A percentile compares a stretch with the other conserved stretches of the same genome.
These are phyloP conservation scores for Ptilodon capucinus DNA, from an alignment of 2,888 invertebrate species.

Conservation along the genomic window DNA sequence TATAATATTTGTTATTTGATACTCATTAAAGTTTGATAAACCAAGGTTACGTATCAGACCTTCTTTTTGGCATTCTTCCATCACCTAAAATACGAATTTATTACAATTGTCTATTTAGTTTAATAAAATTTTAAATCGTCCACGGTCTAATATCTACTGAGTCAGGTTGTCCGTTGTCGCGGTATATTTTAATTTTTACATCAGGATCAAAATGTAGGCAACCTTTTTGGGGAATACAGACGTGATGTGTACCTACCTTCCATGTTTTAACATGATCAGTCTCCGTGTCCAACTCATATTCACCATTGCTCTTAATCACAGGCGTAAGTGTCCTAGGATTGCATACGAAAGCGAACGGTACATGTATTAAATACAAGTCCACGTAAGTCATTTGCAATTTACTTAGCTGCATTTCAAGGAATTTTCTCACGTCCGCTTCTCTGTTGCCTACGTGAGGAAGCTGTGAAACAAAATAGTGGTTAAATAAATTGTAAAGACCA, in stretches of 20 bases:
- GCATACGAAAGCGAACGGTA: slow-evolving; percentile 86
- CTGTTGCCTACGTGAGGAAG: slow-evolving; percentile 87
- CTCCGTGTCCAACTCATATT: slow-evolving; percentile 81
- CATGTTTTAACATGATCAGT: slow-evolving; percentile 87
- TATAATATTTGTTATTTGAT: slow-evolving; percentile 85
- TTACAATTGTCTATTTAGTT: not conserved
- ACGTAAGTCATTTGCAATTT: slow-evolving; percentile 86
- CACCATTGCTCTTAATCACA: slow-evolving; percentile 81
- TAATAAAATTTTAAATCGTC: too few relatives aligned
- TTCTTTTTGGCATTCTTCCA: slow-evolving; percentile 86
- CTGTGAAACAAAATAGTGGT: slow-evolving; percentile 56
- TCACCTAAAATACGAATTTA: slow-evolving; percentile 70
- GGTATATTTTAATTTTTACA: too few relatives aligned
- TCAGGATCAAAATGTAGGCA: too few relatives aligned
- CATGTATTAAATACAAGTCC: slow-evolving; percentile 90
- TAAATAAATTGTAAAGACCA: not conserved
- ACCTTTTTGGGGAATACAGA: not conserved
- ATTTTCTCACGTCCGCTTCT: slow-evolving; percentile 85
- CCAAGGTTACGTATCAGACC: slow-evolving; percentile 88
- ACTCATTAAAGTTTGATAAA: slow-evolving; percentile 89
- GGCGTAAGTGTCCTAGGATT: slow-evolving; percentile 81
- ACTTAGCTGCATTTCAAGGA: slow-evolving; percentile 84
- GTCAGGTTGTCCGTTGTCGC: too few relatives aligned
- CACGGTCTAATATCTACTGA: too few relatives aligned
- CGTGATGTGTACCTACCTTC: slow-evolving; percentile 78